Conservation (phyloP, 2,797 vertebrate species). For the Thripadectes ignobilis region DNA sequence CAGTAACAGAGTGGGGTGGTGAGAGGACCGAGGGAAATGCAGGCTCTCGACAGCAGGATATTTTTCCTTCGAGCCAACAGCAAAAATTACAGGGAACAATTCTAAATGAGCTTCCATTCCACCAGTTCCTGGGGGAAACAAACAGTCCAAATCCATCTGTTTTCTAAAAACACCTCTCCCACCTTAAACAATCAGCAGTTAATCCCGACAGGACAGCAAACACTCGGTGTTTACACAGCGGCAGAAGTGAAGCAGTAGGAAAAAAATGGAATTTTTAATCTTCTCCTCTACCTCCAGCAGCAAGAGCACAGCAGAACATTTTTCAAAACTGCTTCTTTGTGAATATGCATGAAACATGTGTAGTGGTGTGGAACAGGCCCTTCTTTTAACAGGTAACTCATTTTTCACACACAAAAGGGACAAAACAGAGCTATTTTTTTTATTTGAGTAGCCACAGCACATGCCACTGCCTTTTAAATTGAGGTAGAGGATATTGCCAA, state of each 20-base stretch:
- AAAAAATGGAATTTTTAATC: conserved; percentile 17
- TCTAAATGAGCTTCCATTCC: not conserved
- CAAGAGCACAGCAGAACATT: not conserved
- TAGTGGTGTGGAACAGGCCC: not conserved
- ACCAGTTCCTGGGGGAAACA: not conserved
- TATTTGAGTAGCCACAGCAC: not conserved
- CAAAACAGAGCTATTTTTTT: not conserved
- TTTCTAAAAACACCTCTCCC: not conserved
- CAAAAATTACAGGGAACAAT: not conserved
- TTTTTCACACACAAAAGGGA: not conserved
- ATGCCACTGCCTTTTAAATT: not conserved
- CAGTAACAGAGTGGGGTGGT: not conserved
- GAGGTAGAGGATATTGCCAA: not conserved
- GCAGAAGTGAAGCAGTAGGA: not conserved
- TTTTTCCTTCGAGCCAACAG: not conserved
- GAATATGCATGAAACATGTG: conserved; percentile 7
- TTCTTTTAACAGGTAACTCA: not conserved
- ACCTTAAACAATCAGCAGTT: conserved; percentile 23
- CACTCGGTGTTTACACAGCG: not conserved
- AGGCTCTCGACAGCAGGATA: not conserved
- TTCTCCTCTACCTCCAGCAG: conserved; percentile 26
- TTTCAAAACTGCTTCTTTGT: conserved; percentile 5
- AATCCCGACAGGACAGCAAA: conserved; percentile 32
- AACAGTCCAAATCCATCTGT: not conserved
- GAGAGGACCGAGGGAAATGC: fast-evolving